Percentiles rank a stretch among this genome's conserved stretches.
Evolutionary conservation across 2,797 vertebrate genomes (phyloP).

Genomic region (Fundulus diaphanus): DNA sequence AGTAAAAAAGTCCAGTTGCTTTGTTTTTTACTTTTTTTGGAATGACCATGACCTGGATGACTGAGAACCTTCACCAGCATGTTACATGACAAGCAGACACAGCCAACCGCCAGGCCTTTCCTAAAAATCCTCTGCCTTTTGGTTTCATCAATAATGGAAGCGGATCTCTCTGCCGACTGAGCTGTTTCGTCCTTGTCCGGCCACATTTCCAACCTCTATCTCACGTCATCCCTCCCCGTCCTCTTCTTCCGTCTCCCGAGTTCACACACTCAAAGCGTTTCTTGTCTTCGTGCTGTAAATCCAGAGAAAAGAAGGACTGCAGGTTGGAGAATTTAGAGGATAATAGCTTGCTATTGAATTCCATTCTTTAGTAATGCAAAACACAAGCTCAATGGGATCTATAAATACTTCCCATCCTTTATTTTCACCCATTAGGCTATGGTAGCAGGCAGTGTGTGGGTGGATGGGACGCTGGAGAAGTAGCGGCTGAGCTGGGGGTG

Average conservation of each 20-base stretch:
- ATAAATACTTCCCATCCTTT: slow-evolving; percentile 57
- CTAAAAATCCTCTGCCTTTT: slow-evolving; percentile 57
- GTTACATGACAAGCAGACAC: slow-evolving; percentile 66
- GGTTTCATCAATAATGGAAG: slow-evolving; percentile 74
- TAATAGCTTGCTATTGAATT: slow-evolving; percentile 54
- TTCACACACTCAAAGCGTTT: slow-evolving; percentile 42
- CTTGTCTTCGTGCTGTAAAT: slow-evolving; percentile 35
- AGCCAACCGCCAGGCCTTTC: slow-evolving; percentile 40
- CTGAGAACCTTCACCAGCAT: too few relatives aligned
- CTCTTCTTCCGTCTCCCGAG: slow-evolving; percentile 16
- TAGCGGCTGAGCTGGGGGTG: slow-evolving; percentile 38
- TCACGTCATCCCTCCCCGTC: slow-evolving; percentile 20
- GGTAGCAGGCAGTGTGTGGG: slow-evolving; percentile 59
- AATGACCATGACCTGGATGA: too few relatives aligned
- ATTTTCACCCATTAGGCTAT: slow-evolving; percentile 36
- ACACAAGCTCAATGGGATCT: slow-evolving; percentile 44
- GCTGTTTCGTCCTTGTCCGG: slow-evolving; percentile 25
- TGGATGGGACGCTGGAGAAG: slow-evolving; percentile 45
- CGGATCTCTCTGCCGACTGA: slow-evolving; percentile 41
- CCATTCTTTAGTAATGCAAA: slow-evolving; percentile 41
- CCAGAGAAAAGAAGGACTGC: slow-evolving; percentile 50
- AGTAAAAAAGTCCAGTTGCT: too few relatives aligned
- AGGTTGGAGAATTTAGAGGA: slow-evolving; percentile 39
- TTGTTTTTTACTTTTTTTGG: too few relatives aligned
- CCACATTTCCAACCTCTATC: neutral